Evolutionary conservation across 2,797 vertebrate species (phyloP).

Genomic region (Tangara arthus): DNA sequence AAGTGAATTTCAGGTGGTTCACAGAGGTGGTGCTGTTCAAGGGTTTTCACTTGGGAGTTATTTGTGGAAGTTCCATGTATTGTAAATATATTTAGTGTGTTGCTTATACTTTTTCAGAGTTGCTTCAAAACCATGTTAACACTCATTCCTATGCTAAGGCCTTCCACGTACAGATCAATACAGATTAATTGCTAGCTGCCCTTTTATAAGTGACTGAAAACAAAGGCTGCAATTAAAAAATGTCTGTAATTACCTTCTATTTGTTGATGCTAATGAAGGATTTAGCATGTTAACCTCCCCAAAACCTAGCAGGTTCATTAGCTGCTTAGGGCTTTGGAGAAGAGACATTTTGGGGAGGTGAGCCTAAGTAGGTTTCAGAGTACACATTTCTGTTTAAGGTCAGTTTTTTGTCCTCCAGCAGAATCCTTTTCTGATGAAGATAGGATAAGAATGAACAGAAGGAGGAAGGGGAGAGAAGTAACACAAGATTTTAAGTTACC

Average conservation of each 20-base stretch:
- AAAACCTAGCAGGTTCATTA: neutral
- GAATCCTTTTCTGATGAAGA: neutral
- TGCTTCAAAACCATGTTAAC: neutral
- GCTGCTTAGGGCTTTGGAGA: neutral
- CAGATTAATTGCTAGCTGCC: neutral
- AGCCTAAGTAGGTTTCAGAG: neutral
- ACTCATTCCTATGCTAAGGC: fast-evolving
- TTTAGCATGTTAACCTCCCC: neutral
- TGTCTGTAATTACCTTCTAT: neutral
- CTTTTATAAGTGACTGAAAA: neutral
- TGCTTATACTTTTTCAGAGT: neutral
- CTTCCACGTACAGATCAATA: fast-evolving
- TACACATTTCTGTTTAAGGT: neutral
- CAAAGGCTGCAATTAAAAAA: neutral
- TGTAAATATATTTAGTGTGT: neutral
- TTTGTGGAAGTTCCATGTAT: neutral
- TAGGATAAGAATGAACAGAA: neutral
- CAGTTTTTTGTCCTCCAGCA: neutral
- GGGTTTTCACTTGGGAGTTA: neutral
- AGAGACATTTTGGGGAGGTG: neutral
- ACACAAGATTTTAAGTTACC: fast-evolving
- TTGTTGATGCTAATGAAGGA: neutral
- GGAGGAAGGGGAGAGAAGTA: neutral
- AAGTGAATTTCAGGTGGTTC: neutral
- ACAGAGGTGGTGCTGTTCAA: neutral